These are phyloP conservation scores for Sussaba pulchella DNA, from an alignment of 2,888 invertebrate species.

Conservation along the genomic window DNA sequence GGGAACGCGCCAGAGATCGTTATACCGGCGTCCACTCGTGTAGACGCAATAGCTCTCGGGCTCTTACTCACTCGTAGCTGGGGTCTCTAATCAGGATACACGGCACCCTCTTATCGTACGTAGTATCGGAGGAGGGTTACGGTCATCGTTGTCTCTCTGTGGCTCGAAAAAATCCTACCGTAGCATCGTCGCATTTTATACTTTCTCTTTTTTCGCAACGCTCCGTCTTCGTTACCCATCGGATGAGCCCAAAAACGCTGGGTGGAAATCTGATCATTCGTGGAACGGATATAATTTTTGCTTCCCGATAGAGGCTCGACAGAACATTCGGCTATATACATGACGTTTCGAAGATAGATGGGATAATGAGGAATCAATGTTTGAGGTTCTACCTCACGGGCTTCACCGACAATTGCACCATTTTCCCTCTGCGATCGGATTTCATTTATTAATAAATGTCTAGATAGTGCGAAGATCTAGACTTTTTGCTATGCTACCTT, in stretches of 20 bases:
- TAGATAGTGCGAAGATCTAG: background rate
- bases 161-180: slow-evolving; percentile 21
- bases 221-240: slow-evolving; percentile 6
- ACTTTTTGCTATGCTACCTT: slow-evolving; percentile 3
- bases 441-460: slow-evolving; percentile 41
- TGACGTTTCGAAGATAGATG: too few species aligned
- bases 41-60: slow-evolving; percentile 36
- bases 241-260: slow-evolving; percentile 17
- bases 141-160: slow-evolving; percentile 31
- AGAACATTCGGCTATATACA: too few species aligned
- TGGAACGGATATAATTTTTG: slow-evolving; percentile 17
- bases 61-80: slow-evolving; percentile 24
- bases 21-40: slow-evolving; percentile 58
- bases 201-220: slow-evolving; percentile 9
- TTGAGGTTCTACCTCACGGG: too few species aligned
- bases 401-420: too few species aligned
- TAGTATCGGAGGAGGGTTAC: slow-evolving; percentile 11
- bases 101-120: slow-evolving; percentile 42
- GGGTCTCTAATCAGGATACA: slow-evolving; percentile 64
- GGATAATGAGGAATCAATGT: too few species aligned
- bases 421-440: slow-evolving; percentile 20
- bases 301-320: too few species aligned
- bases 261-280: slow-evolving; percentile 23
- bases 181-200: slow-evolving; percentile 49
- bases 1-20: slow-evolving; percentile 48